Base-by-base conservation (phyloP, 2,888 invertebrate species). In the Piscicola geometra region DNA sequence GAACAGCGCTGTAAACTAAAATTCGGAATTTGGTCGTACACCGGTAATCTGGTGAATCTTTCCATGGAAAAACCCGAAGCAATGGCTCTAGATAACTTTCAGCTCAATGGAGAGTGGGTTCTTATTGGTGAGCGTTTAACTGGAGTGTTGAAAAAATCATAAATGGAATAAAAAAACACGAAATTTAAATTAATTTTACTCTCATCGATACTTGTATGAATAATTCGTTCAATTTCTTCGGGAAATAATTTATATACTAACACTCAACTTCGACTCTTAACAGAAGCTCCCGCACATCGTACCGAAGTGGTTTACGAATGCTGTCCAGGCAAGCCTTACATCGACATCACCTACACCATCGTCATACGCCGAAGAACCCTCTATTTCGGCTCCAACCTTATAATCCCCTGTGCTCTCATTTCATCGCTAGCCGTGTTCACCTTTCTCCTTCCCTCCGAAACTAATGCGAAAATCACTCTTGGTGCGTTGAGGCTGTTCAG, bases 11-110 rank as follows among this genome's bases (percentile, higher is more conserved):
- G 81, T 56, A 77, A 68, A 25, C 76, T 81, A 78, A 81, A 81
- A 76, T 81, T 81, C 72, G 81, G 81, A 0, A 79, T 79, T 0
- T 81, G 81, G 81, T 81, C 81, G 0, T 81, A 81, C 73, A 79
- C 80, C 66, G 79, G 80, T 41, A 77, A 71, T n/a, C 78, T 78
- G 47, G 77, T 81, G 28, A 80, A 81, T 74, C 75, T 81, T 41
- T 79, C 79, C n/a, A 50, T 70, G 30, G 15, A 35, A 1, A n/a
- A n/a, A n/a, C 56, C 50, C 0, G 77, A 77, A 28, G 36, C 33
- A 25, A 80, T 80, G 30, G 78, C 79, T 67, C 69, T 71, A 36
- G 76, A 73, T 32, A 78, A 75, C 1, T 80, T 79, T 64, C 76
- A 75, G 66, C 60, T 56, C 0, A 79, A 77, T 35, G 80, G 80